These are phyloP conservation scores for Cliona cf. orientalis DNA, from an alignment of 37 sponge, comb jelly and placozoan species.

Conservation along the genomic window DNA sequence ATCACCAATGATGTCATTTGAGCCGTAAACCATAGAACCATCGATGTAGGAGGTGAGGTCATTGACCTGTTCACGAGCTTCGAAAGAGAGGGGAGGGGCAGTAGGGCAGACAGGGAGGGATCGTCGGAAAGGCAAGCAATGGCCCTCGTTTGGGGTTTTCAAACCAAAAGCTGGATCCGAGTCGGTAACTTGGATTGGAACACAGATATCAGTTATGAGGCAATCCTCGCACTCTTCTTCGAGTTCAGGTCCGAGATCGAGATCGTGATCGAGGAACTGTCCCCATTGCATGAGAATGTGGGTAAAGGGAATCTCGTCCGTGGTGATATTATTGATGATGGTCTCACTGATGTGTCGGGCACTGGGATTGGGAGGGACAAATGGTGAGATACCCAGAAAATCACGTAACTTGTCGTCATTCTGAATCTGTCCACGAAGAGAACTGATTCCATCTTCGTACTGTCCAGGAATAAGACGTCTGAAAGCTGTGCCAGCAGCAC, in stretches of 20 bases:
- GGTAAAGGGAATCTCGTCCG: conserved; percentile 58
- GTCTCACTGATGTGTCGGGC: conserved; percentile 53
- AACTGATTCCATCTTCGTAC: conserved; percentile 83
- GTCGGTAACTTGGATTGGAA: conserved; percentile 49
- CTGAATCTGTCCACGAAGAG: conserved; percentile 50
- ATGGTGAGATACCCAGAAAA: conserved; percentile 35
- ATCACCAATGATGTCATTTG: conserved; percentile 15
- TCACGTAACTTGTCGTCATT: too few species aligned
- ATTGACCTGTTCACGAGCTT: conserved; percentile 74
- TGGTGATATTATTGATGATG: conserved; percentile 18
- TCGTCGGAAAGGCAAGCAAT: conserved; percentile 65
- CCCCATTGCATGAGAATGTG: conserved; percentile 96
- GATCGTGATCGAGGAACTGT: conserved; percentile 95
- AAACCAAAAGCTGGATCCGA: conserved; percentile 53
- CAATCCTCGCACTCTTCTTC: conserved; percentile 55
- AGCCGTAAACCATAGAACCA: conserved; percentile 83
- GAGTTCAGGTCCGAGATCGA: conserved; percentile 57
- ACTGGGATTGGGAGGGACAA: conserved; percentile 74
- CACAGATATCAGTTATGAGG: conserved; percentile 48
- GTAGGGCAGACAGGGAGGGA: conserved; percentile 47
- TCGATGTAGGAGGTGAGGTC: conserved; percentile 80
- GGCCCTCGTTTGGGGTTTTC: conserved; percentile 38
- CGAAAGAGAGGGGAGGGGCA: conserved; percentile 32
- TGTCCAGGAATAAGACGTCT: conserved; percentile 58
- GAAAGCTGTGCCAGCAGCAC: conserved; percentile 71